Evolutionary conservation across 2,888 invertebrate species (phyloP), one percentile per base, ranked within the genome.

Genomic region (Stenodema calcarata): DNA sequence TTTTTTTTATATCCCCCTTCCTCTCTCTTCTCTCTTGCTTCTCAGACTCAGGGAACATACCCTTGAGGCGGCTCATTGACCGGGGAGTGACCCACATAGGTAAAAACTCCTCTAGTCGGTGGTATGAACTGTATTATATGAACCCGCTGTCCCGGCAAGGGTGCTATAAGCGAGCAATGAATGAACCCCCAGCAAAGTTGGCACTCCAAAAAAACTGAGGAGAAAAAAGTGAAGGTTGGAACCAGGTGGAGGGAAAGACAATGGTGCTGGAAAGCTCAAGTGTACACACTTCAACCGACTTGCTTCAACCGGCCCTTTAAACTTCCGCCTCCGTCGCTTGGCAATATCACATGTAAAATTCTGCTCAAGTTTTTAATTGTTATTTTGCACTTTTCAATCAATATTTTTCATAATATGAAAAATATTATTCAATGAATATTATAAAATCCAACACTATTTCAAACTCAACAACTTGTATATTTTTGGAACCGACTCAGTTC

Each of bases 251-350:
- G 44, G 30, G 44, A 27, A 23, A 78, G 78, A 78, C 78, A 78
- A 78, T 78, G 78, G 78, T 78, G 78, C 78, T 78, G 41, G 44
- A 78, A 78, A 78, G 18, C 44, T 78, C 23, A 44, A 78, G 78
- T 78, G 78, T 44, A 78, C 42, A 42, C 78, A 78, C 78, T 78
- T 44, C 23, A 78, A n/a, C 78, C 7, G 2, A 14, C 78, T 42
- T 11, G 23, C 78, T 78, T n/a, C n/a, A n/a, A n/a, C 44, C 14
- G 47, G 23, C 27, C 41, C 78, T 44, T 44, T 78, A 41, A 50
- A 62, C 62, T 23, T 62, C 62, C 0, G 62, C 62, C 27, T 6
- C 27, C 18, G 23, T 62, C 62, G 23, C 62, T 62, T 23, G 9
- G 18, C 62, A 23, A 23, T 23, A 23, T 62, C 62, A 62, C 62